Evolutionary conservation across 2,888 invertebrate species (phyloP).

Genomic region (Papilio gigon): DNA sequence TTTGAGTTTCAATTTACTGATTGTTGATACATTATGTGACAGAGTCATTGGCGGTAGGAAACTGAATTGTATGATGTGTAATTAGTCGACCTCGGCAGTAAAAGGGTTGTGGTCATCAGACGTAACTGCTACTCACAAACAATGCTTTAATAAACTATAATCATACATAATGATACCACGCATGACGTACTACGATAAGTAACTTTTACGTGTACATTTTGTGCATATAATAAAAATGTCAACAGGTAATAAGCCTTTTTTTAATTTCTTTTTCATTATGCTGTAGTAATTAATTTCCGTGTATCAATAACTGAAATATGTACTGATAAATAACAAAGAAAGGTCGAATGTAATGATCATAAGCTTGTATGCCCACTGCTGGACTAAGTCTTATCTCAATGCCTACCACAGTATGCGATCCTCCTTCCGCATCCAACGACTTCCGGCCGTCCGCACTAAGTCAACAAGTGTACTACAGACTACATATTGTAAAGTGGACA

Average conservation of each 20-base stretch:
- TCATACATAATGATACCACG: slow-evolving; percentile 31
- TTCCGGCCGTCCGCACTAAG: too few relatives aligned
- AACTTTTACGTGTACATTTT: neutral
- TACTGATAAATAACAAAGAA: neutral
- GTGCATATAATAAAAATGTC: neutral
- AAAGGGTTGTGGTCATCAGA: slow-evolving; percentile 12
- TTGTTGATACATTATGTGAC: slow-evolving; percentile 3
- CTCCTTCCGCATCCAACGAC: too few relatives aligned
- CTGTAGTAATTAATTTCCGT: neutral
- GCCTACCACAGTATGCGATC: too few relatives aligned
- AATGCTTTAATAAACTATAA: slow-evolving; percentile 31
- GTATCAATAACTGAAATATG: neutral
- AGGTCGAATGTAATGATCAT: too few relatives aligned
- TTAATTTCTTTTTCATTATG: neutral
- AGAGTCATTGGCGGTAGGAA: slow-evolving; percentile 3
- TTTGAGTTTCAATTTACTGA: too few relatives aligned
- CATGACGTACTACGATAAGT: slow-evolving; percentile 22
- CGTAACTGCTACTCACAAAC: slow-evolving; percentile 9
- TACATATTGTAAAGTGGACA: too few relatives aligned
- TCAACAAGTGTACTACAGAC: too few relatives aligned
- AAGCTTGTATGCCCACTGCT: too few relatives aligned
- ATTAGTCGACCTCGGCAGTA: slow-evolving; percentile 24
- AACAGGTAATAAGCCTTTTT: neutral
- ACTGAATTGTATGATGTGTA: slow-evolving; percentile 5
- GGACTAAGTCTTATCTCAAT: too few relatives aligned